phyloP scores from a whole-genome alignment of 2,113 vertebrate genomes.

The Heterocephalus glaber region DNA sequence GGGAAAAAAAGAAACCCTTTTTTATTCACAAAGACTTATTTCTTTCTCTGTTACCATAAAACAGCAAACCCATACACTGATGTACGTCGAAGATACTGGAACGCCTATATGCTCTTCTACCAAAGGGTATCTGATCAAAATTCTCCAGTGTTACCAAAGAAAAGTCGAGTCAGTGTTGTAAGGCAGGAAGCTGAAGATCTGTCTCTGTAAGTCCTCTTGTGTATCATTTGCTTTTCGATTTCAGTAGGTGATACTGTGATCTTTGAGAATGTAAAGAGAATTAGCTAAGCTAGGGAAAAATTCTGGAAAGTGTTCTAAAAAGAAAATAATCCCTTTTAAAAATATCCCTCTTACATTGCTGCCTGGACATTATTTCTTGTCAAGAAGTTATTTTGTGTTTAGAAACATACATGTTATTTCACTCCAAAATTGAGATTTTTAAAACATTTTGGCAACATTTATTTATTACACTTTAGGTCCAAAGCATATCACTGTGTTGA shows the following conservation, averaged over 20 bases:
- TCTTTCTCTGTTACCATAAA: constrained; percentile 73
- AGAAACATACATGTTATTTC: not conserved
- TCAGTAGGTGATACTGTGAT: not conserved
- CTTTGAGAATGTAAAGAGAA: not conserved
- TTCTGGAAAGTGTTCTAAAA: constrained; percentile 29
- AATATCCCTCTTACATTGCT: not conserved
- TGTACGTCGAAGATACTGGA: constrained; percentile 97
- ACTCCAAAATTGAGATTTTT: not conserved
- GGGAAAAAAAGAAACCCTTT: no score
- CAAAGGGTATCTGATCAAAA: constrained; percentile 97
- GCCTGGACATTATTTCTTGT: not conserved
- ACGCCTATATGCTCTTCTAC: constrained; percentile 99
- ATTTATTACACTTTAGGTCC: not conserved
- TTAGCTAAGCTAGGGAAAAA: constrained; percentile 18
- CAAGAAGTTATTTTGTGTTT: constrained; percentile 38
- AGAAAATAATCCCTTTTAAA: constrained; percentile 10
- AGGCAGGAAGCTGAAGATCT: constrained; percentile 98
- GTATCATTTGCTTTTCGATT: not conserved
- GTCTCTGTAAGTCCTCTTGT: constrained; percentile 89
- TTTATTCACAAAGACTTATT: constrained; percentile 29
- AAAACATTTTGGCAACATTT: not conserved
- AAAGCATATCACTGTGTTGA: not conserved
- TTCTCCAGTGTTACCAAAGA: constrained; percentile 97
- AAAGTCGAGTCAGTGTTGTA: constrained; percentile 97
- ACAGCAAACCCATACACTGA: constrained; percentile 96